phyloP scores from a whole-genome alignment of 2,888 invertebrate genomes.

The Gasteruption jaculator region DNA sequence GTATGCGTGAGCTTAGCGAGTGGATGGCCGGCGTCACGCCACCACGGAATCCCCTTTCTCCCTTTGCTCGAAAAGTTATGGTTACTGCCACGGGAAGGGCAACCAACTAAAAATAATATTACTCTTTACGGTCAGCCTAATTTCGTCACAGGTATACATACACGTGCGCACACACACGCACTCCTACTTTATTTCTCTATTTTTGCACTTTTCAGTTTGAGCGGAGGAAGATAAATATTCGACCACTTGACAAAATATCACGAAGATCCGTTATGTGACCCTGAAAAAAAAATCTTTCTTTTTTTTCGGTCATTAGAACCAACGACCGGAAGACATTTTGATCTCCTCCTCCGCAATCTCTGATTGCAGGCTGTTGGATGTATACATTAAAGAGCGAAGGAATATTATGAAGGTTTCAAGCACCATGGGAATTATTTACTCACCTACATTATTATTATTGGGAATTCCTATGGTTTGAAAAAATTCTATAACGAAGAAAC shows the following conservation, averaged over 20 bases:
- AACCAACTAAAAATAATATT: constrained; percentile 45
- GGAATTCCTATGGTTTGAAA: too few species aligned
- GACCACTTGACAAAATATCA: constrained; percentile 22
- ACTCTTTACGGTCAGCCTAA: constrained; percentile 41
- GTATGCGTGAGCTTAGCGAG: constrained; percentile 40
- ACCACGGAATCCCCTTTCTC: constrained; percentile 35
- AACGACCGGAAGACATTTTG: constrained; percentile 44
- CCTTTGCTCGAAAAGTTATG: constrained; percentile 47
- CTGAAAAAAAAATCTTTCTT: too few species aligned
- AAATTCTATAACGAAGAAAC: too few species aligned
- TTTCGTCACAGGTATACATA: constrained; percentile 39
- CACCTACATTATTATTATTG: too few species aligned
- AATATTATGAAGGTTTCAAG: too few species aligned
- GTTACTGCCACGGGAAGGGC: constrained; percentile 37
- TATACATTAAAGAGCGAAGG: constrained; percentile 2
- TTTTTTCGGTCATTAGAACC: constrained; percentile 28
- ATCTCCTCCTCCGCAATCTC: constrained; percentile 32
- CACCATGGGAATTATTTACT: too few species aligned
- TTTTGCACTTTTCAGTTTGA: too few species aligned
- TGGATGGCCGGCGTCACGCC: constrained; percentile 46
- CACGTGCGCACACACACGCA: constrained; percentile 7
- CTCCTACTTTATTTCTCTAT: too few species aligned
- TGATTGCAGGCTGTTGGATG: constrained; percentile 18
- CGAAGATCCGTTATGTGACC: constrained; percentile 32
- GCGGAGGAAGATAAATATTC: too few species aligned